Evolutionary conservation across 2,888 invertebrate species (phyloP).

Genomic region (Amaurobius ferox): DNA sequence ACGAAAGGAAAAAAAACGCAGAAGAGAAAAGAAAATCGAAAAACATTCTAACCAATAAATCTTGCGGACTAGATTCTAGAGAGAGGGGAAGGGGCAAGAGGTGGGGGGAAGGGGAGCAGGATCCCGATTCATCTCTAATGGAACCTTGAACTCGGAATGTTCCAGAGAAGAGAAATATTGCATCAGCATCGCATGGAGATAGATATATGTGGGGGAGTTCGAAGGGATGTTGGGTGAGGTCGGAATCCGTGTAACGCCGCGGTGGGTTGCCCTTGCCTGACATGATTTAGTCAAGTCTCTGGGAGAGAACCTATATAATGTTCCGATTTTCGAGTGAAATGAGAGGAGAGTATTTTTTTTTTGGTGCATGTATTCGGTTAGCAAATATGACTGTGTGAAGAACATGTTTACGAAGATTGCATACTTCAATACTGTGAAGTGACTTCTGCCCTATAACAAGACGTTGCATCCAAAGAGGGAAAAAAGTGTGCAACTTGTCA

Average conservation of each 20-base stretch:
- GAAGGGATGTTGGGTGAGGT: neutral
- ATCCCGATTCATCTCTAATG: slow-evolving; percentile 57
- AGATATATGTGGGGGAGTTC: neutral
- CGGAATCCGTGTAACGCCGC: neutral
- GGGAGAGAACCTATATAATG: neutral
- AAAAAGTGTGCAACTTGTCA: too few species aligned
- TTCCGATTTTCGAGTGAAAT: neutral
- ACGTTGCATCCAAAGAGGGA: too few species aligned
- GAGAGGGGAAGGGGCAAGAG: slow-evolving; percentile 20
- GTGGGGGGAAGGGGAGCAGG: slow-evolving; percentile 42
- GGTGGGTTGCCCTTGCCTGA: neutral
- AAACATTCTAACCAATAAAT: slow-evolving; percentile 42
- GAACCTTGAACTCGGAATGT: slow-evolving; percentile 68
- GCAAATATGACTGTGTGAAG: neutral
- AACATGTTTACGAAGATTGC: neutral
- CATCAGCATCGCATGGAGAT: slow-evolving; percentile 22
- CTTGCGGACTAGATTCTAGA: neutral
- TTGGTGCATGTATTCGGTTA: neutral
- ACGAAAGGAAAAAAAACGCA: neutral
- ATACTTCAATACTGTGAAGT: too few species aligned
- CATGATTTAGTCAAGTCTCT: neutral
- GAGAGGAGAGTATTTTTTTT: neutral
- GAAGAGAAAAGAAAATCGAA: neutral
- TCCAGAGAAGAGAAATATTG: slow-evolving; percentile 25
- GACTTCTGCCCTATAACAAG: too few species aligned